phyloP scores from a whole-genome alignment of 2,888 invertebrate genomes.

The Branchellion lobata region DNA sequence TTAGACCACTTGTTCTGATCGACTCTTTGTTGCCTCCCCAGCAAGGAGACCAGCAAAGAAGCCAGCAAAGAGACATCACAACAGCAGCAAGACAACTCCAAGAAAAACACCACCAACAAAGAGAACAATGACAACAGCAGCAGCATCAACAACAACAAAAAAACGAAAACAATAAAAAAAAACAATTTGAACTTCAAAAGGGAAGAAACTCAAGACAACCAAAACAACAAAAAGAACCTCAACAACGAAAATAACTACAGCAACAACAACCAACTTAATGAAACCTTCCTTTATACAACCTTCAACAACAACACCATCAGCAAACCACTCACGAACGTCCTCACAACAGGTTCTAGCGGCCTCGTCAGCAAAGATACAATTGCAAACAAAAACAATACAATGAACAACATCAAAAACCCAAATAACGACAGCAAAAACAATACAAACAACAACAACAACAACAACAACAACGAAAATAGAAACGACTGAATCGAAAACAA shows the following conservation, averaged over 20 bases:
- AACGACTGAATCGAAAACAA: not conserved
- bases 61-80: not conserved
- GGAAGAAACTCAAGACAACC: not conserved
- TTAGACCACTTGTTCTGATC: too few relatives aligned
- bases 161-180: too few relatives aligned
- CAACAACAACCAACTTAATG: not conserved
- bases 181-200: not conserved
- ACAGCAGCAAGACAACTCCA: not conserved
- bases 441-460: not conserved
- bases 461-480: not conserved
- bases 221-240: not conserved
- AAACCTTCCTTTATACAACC: too few relatives aligned
- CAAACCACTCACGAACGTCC: too few relatives aligned
- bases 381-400: not conserved
- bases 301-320: too few relatives aligned
- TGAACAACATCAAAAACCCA: not conserved
- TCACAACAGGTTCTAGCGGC: not conserved
- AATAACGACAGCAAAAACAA: not conserved
- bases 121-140: not conserved
- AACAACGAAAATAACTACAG: not conserved
- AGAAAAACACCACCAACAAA: not conserved
- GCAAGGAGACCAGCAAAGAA: too few relatives aligned
- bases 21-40: too few relatives aligned
- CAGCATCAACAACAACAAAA: slow-evolving; percentile 6
- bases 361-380: not conserved